Conservation (phyloP, 2,113 vertebrate species). For the Spermophilus dauricus region DNA sequence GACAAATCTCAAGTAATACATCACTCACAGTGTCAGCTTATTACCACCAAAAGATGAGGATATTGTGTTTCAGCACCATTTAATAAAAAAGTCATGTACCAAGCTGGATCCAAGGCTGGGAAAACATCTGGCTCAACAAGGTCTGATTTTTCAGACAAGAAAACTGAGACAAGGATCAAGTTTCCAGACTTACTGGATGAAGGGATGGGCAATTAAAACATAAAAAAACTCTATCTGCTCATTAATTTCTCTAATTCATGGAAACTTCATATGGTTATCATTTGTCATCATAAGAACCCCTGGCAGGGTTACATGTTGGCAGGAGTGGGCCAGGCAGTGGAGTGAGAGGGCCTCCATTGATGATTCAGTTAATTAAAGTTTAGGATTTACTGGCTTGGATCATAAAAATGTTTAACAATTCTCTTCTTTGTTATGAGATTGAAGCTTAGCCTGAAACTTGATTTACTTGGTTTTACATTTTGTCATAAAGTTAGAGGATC, state of each 20-base stretch:
- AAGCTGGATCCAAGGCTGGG: not conserved
- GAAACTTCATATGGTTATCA: not conserved
- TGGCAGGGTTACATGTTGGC: not conserved
- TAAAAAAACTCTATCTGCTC: not conserved
- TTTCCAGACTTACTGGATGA: not conserved
- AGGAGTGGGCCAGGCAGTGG: not conserved
- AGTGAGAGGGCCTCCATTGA: not conserved
- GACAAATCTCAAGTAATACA: constrained; percentile 16
- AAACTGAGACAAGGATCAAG: not conserved
- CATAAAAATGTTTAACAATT: constrained; percentile 5
- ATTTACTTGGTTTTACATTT: constrained; percentile 48
- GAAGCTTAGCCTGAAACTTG: not conserved
- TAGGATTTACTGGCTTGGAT: not conserved
- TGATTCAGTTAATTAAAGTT: not conserved
- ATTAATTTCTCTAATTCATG: constrained; percentile 30
- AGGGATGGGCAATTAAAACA: not conserved
- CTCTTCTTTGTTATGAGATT: not conserved
- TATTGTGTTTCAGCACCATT: not conserved
- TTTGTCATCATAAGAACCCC: not conserved
- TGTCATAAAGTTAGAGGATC: not conserved
- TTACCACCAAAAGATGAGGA: not conserved
- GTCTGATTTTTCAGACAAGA: constrained; percentile 7
- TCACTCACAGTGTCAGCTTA: not conserved
- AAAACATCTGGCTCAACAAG: not conserved
- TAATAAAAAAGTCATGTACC: not conserved